Percentiles rank a stretch among this genome's conserved stretches.
These are phyloP conservation scores for Amblyopsis rosae DNA, from an alignment of 2,113 vertebrate genomes.

Conservation along the genomic window DNA sequence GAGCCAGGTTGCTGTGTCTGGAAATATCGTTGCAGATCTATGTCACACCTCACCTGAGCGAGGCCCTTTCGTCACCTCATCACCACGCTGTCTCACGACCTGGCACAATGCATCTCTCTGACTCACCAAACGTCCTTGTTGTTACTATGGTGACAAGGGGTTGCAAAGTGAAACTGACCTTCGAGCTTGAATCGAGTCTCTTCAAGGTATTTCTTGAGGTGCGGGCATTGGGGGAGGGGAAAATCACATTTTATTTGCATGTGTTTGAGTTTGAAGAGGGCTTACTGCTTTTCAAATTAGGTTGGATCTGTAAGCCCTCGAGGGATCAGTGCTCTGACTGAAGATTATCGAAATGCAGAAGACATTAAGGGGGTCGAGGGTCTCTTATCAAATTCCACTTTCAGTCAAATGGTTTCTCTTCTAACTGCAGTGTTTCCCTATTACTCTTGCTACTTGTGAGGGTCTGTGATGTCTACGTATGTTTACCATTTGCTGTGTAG, in stretches of 20 bases:
- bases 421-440: no score
- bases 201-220: not conserved
- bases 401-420: no score
- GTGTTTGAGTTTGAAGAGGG: not conserved
- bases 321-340: not conserved
- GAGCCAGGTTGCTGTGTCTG: not conserved
- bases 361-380: no score
- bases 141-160: not conserved
- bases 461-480: no score
- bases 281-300: not conserved
- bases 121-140: not conserved
- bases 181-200: not conserved
- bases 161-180: not conserved
- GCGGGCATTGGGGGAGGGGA: no score
- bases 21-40: not conserved
- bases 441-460: no score
- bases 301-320: not conserved
- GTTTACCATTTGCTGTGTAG: no score
- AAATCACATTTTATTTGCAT: not conserved
- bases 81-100: not conserved
- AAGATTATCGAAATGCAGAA: no score
- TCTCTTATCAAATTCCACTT: no score
- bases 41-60: not conserved
- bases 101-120: not conserved
- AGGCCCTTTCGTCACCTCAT: not conserved